A percentile compares a stretch with the other conserved stretches of the same genome.
phyloP scores from a whole-genome alignment of 2,888 invertebrate genomes.

The Trachelus stipa region DNA sequence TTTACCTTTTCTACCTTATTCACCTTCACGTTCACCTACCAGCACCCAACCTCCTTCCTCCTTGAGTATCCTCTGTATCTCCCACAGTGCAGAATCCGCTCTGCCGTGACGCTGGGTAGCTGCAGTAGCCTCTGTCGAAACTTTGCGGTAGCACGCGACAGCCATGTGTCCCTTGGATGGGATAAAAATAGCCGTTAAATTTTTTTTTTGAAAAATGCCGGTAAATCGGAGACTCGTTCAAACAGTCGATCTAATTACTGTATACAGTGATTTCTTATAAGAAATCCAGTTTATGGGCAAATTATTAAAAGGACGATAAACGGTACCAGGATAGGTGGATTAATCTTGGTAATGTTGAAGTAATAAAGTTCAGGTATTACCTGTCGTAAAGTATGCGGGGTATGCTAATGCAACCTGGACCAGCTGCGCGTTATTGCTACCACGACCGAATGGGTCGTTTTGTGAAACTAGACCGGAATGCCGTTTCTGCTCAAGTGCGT shows the following conservation, averaged over 20 bases:
- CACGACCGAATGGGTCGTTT: conserved; percentile 31
- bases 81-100: background rate
- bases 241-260: background rate
- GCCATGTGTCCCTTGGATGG: background rate
- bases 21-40: background rate
- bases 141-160: background rate
- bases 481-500: conserved; percentile 21
- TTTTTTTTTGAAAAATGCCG: too few species aligned
- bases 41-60: background rate
- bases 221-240: too few species aligned
- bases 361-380: conserved; percentile 45
- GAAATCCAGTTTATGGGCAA: background rate
- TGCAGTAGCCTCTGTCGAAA: background rate
- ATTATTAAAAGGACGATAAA: background rate
- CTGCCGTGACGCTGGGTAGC: background rate
- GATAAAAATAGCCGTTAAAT: background rate
- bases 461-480: conserved; percentile 37
- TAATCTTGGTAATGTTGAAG: conserved; percentile 37
- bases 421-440: conserved; percentile 31
- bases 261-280: background rate
- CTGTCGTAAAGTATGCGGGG: conserved; percentile 47
- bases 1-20: background rate
- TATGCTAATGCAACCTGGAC: conserved; percentile 38
- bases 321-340: conserved; percentile 20
- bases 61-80: background rate